Percentiles rank a stretch among this genome's conserved stretches.
phyloP scores from a whole-genome alignment of 2,113 vertebrate genomes.

The Istiophorus platypterus region DNA sequence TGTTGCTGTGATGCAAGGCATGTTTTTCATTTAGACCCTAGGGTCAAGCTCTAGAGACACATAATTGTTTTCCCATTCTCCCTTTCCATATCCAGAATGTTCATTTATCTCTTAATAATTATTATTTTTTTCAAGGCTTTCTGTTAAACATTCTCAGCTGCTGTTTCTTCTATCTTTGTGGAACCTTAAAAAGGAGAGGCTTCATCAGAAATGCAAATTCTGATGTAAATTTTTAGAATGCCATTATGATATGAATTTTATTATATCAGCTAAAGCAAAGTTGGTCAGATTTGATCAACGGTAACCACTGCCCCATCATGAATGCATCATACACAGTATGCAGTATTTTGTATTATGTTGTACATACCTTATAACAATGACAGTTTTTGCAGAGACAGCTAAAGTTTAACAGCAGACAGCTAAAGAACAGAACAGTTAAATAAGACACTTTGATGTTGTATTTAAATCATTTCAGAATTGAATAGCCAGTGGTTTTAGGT shows the following conservation, averaged over 20 bases:
- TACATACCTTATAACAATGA: not conserved
- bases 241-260: no score
- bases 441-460: not conserved
- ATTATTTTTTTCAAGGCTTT: not conserved
- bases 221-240: no score
- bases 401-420: not conserved
- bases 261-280: no score
- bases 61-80: not conserved
- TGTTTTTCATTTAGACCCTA: not conserved
- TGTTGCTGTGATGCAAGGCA: not conserved
- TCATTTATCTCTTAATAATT: not conserved
- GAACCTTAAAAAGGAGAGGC: no score
- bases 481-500: no score
- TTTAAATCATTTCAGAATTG: not conserved
- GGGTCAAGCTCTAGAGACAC: not conserved
- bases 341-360: no score
- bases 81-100: not conserved
- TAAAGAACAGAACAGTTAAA: not conserved
- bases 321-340: no score
- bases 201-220: no score
- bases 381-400: not conserved
- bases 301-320: no score
- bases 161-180: no score
- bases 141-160: not conserved
- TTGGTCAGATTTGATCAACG: no score